phyloP scores from a whole-genome alignment of 2,113 vertebrate genomes.

The Ahaetulla prasina region DNA sequence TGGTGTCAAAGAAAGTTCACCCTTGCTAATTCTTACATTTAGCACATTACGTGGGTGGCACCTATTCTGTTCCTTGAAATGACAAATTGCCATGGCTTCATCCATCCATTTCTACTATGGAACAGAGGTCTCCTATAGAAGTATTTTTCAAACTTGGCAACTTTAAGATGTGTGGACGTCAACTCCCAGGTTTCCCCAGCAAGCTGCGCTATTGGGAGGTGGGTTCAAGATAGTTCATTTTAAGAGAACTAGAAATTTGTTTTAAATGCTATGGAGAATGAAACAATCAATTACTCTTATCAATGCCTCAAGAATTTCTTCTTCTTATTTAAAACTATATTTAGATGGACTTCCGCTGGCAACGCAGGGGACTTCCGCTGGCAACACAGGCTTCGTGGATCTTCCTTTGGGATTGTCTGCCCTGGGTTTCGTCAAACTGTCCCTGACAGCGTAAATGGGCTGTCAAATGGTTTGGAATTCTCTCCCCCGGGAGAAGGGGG shows the following conservation, averaged over 20 bases:
- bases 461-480: too few species aligned
- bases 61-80: background rate
- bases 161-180: background rate
- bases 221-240: too few species aligned
- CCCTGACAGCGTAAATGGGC: too few species aligned
- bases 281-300: background rate
- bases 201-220: background rate
- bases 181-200: background rate
- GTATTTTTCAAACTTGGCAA: background rate
- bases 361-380: too few species aligned
- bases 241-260: background rate
- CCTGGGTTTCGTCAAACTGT: too few species aligned
- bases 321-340: background rate
- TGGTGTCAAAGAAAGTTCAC: background rate
- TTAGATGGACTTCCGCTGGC: too few species aligned
- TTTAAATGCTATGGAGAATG: background rate
- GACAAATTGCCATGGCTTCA: background rate
- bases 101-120: background rate
- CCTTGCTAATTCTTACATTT: background rate
- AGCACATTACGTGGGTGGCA: background rate
- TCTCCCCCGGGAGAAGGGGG: too few species aligned
- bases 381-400: too few species aligned
- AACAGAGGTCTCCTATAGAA: background rate
- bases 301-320: background rate
- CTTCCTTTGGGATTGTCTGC: too few species aligned